Conservation (phyloP, 2,888 invertebrate species). For the Lepas anatifera region DNA sequence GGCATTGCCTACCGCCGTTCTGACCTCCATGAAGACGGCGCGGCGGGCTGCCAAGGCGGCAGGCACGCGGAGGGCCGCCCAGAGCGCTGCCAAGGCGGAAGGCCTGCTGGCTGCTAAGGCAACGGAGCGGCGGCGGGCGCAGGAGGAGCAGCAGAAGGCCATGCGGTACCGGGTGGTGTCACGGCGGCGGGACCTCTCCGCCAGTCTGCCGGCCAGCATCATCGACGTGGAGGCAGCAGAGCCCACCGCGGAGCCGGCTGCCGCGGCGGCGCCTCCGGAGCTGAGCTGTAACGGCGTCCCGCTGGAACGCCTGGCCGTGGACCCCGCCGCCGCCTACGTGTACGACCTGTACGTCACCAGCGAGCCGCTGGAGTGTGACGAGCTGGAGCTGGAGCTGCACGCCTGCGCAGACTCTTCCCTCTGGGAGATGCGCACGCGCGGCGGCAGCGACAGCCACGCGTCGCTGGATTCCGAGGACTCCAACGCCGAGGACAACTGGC, state of each 20-base stretch:
- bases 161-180: background rate
- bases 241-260: background rate
- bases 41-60: background rate
- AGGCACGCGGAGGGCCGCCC: background rate
- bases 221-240: background rate
- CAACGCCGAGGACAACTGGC: slow-evolving; percentile 6
- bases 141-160: background rate
- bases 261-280: background rate
- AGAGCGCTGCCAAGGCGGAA: background rate
- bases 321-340: background rate
- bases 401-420: background rate
- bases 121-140: background rate
- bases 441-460: background rate
- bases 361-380: background rate
- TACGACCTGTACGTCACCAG: background rate
- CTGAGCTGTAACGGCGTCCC: background rate
- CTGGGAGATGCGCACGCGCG: background rate
- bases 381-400: background rate
- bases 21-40: background rate
- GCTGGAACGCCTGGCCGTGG: background rate
- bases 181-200: background rate
- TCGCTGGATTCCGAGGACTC: background rate
- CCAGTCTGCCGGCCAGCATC: background rate
- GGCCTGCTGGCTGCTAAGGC: background rate
- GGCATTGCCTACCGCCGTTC: background rate